A percentile compares a stretch with the other conserved stretches of the same genome.
phyloP scores from a whole-genome alignment of 2,113 vertebrate species.

The Takifugu bimaculatus region DNA sequence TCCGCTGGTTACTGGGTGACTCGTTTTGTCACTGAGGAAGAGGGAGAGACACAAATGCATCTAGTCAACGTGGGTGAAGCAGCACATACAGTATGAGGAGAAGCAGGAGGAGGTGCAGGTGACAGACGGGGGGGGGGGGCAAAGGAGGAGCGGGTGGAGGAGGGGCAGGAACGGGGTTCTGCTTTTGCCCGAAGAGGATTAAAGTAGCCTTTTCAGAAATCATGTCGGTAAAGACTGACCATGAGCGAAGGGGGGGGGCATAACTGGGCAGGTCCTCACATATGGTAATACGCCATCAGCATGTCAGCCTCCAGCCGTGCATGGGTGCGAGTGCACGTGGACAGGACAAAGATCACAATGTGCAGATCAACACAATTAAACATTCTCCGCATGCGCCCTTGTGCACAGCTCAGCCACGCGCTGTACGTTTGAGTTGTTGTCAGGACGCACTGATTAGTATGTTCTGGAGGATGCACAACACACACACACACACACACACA shows the following conservation, averaged over 20 bases:
- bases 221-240: no score
- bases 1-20: conserved; percentile 37
- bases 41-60: conserved; percentile 7
- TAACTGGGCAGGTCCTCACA: no score
- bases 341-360: no score
- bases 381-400: not conserved
- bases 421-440: conserved; percentile 42
- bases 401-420: conserved; percentile 15
- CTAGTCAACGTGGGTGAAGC: not conserved
- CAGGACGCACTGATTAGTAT: conserved; percentile 42
- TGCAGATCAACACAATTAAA: not conserved
- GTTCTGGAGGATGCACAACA: conserved; percentile 36
- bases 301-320: no score
- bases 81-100: not conserved
- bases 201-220: conserved; percentile 6
- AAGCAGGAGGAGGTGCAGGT: not conserved
- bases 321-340: no score
- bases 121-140: not conserved
- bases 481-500: conserved; percentile 18
- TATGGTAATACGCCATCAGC: no score
- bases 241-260: no score
- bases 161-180: not conserved
- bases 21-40: conserved; percentile 12
- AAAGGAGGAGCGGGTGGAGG: conserved; percentile 8
- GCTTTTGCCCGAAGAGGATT: conserved; percentile 18